Base-by-base conservation (phyloP, 1,140 invertebrate species). In the Rhagoletis zephyria region DNA sequence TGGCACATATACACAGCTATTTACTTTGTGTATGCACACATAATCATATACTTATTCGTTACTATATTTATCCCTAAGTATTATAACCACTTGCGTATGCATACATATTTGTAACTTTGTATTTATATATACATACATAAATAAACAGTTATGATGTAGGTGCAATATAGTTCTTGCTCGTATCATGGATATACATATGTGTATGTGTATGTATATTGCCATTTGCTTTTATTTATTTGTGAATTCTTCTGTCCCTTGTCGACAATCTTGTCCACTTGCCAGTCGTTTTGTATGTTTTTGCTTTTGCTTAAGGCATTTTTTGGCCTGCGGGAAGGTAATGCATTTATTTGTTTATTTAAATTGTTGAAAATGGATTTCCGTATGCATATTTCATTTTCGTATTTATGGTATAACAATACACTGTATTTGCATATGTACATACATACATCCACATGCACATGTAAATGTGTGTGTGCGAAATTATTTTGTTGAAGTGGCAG, bases 291-390 rank as follows among this genome's bases (percentile, higher is more conserved):
- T 59, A 16, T 56, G 16, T 9, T 77, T 56, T 56, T 51, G 1
- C 45, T 51, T 77, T 19, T 56, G 12, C 48, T 51, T 51, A 30
- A 30, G 42, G 42, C 10, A 14, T 70, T 42, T 70, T 70, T 10
- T 3, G 30, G 42, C 12, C 45, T 70, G 40, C 19, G 67, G 7
- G 48, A 77, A 51, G 45, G 42, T 77, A 77, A 77, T 81, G 74
- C 45, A 81, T 81, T 81, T 12, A 81, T 59, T 81, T 81, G 74
- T 81, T 81, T 81, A 81, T 19, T 81, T 19, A 56, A 81, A 56
- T 81, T 81, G 74, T 81, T 74, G 48, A 48, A 81, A 81, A 81
- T 81, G 48, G 74, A 81, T 81, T 77, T 30, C 48, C 9, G 5
- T 51, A 77, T 77, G 74, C 74, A 77, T 77, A 77, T 19, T 77